phyloP scores from a whole-genome alignment of 2,797 vertebrate genomes.

The Ceryle rudis region DNA sequence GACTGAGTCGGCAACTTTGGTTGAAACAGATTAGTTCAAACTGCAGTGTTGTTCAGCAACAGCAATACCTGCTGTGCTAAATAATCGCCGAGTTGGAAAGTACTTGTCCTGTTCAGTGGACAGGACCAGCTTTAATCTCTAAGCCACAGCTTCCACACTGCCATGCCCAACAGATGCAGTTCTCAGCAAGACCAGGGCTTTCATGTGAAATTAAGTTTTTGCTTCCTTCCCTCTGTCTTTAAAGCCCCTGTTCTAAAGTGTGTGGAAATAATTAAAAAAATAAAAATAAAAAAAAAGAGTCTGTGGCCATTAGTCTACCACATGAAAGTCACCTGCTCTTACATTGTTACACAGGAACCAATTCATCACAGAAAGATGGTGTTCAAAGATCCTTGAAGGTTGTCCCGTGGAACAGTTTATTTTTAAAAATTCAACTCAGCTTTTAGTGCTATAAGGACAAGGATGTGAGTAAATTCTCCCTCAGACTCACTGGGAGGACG shows the following conservation, averaged over 20 bases:
- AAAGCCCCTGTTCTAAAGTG: neutral
- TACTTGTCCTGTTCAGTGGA: neutral
- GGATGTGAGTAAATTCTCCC: neutral
- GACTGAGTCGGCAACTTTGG: slow-evolving; percentile 2
- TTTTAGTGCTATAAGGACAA: neutral
- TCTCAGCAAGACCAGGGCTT: neutral
- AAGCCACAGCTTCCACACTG: neutral
- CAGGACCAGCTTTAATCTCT: neutral
- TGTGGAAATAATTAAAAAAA: neutral
- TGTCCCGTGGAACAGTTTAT: neutral
- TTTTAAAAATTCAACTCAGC: neutral
- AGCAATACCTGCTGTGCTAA: slow-evolving; percentile 3
- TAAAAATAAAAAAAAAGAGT: neutral
- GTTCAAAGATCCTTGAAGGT: neutral
- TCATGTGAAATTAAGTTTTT: neutral
- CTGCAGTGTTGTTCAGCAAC: neutral
- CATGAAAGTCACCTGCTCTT: neutral
- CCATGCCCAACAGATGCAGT: neutral
- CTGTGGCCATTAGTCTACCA: neutral
- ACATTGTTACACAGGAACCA: neutral
- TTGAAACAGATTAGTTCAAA: slow-evolving; percentile 10
- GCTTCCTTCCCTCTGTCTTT: neutral
- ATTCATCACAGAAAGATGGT: neutral
- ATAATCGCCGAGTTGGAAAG: neutral
- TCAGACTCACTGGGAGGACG: neutral